phyloP scores from a whole-genome alignment of 2,888 invertebrate genomes.

The Osedax frankpressi region DNA sequence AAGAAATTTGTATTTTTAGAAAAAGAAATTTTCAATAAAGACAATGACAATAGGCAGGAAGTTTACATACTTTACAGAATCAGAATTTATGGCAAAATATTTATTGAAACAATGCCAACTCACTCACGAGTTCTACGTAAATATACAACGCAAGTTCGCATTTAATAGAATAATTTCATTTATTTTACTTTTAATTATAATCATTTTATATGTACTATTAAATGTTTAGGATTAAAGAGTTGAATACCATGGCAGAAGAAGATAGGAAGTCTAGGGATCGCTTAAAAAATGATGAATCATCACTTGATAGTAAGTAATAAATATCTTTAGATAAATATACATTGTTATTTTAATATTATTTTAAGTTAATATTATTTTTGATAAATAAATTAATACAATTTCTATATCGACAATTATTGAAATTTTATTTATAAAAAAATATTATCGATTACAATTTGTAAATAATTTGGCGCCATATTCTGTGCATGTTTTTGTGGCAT shows the following conservation, averaged over 20 bases:
- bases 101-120: slow-evolving; percentile 73
- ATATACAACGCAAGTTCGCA: slow-evolving; percentile 57
- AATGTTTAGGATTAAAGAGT: not conserved
- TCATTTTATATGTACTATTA: not conserved
- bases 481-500: too few relatives aligned
- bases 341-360: too few relatives aligned
- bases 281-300: too few relatives aligned
- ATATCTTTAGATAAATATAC: too few relatives aligned
- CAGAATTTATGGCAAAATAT: slow-evolving; percentile 84
- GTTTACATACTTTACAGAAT: slow-evolving; percentile 74
- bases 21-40: slow-evolving; percentile 90
- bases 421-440: too few relatives aligned
- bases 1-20: slow-evolving; percentile 51
- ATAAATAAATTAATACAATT: too few relatives aligned
- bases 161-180: not conserved
- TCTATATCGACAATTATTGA: too few relatives aligned
- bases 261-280: not conserved
- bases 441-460: too few relatives aligned
- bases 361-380: too few relatives aligned
- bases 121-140: slow-evolving; percentile 87
- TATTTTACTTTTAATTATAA: not conserved
- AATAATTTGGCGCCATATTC: too few relatives aligned
- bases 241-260: not conserved
- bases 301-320: too few relatives aligned
- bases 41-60: slow-evolving; percentile 59